A percentile compares a stretch with the other conserved stretches of the same genome.
phyloP scores from a whole-genome alignment of 2,797 vertebrate genomes.

The Lagorchestes hirsutus region DNA sequence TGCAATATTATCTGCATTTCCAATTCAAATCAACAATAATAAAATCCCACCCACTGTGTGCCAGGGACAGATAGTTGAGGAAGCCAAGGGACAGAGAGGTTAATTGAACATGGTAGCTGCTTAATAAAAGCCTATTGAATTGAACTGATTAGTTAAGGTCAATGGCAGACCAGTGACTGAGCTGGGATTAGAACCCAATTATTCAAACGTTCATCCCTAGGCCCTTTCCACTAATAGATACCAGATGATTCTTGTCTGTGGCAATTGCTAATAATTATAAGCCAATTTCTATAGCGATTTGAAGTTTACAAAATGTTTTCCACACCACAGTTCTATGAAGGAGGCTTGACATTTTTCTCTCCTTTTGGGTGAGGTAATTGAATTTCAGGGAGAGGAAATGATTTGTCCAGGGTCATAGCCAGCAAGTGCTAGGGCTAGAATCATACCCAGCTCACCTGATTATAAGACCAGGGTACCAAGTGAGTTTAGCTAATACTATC shows the following conservation, averaged over 20 bases:
- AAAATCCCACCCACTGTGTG: not conserved
- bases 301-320: not conserved
- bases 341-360: not conserved
- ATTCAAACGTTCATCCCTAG: not conserved
- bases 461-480: not conserved
- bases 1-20: not conserved
- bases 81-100: not conserved
- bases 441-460: not conserved
- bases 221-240: not conserved
- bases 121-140: not conserved
- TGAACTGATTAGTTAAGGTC: not conserved
- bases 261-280: not conserved
- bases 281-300: not conserved
- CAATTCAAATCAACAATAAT: not conserved
- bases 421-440: not conserved
- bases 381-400: not conserved
- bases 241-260: constrained; percentile 8
- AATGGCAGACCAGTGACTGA: not conserved
- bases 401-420: not conserved
- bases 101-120: not conserved
- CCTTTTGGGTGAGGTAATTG: not conserved
- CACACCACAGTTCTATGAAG: not conserved
- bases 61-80: not conserved
- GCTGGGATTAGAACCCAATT: not conserved
- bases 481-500: not conserved